phyloP scores from a whole-genome alignment of 1,140 invertebrate genomes.

The Potamilus streckersoni region DNA sequence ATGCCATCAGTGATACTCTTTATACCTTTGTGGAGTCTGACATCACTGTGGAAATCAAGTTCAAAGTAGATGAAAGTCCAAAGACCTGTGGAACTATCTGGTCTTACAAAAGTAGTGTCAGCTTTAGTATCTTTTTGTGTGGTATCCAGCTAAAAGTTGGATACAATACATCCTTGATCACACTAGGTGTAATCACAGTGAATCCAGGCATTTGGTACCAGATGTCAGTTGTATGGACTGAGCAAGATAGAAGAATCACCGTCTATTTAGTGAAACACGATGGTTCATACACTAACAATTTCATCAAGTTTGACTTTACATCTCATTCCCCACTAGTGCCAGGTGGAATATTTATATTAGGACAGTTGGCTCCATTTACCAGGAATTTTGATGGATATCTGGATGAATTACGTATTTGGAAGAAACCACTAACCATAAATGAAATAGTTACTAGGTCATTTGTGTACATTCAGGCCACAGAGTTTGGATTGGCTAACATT shows the following conservation, averaged over 20 bases:
- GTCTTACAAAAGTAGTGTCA: conserved; percentile 27
- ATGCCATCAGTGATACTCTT: conserved; percentile 16
- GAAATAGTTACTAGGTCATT: conserved; percentile 30
- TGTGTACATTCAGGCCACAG: conserved; percentile 12
- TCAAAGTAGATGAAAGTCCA: conserved; percentile 21
- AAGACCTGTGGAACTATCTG: conserved; percentile 24
- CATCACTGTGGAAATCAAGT: conserved; percentile 35
- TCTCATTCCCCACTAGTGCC: conserved; percentile 14
- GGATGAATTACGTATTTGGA: conserved; percentile 41
- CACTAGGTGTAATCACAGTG: neutral
- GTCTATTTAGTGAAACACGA: conserved; percentile 18
- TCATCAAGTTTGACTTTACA: too few relatives aligned
- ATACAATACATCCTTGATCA: too few relatives aligned
- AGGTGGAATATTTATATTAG: conserved; percentile 36
- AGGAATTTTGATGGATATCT: conserved; percentile 26
- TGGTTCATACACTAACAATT: too few relatives aligned
- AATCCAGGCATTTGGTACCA: conserved; percentile 35
- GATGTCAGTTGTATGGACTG: conserved; percentile 30
- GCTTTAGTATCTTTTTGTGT: too few relatives aligned
- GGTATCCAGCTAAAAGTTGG: too few relatives aligned
- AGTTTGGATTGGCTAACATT: conserved; percentile 21
- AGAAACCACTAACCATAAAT: conserved; percentile 16
- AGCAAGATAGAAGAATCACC: conserved; percentile 7
- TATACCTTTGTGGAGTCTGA: conserved; percentile 30
- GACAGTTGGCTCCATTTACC: neutral